phyloP scores from a whole-genome alignment of 2,113 vertebrate genomes.

The Taurulus bubalis region DNA sequence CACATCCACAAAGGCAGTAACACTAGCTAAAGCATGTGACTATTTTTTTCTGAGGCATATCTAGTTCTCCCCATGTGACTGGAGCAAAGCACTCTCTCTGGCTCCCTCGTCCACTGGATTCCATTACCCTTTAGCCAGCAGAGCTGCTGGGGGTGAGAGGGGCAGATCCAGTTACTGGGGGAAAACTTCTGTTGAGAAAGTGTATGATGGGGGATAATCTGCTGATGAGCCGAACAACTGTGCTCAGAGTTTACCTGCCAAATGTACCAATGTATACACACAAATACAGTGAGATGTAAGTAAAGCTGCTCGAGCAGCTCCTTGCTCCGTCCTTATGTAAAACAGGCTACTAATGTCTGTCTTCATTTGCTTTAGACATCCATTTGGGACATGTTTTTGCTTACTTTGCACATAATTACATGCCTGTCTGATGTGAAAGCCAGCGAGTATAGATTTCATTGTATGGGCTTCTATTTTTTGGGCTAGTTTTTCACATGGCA shows the following conservation, averaged over 20 bases:
- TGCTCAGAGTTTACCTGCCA: constrained; percentile 44
- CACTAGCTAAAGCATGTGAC: constrained; percentile 64
- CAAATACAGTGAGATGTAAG: constrained; percentile 23
- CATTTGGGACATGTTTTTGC: background rate
- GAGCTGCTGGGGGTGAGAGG: constrained; percentile 48
- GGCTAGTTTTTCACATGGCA: background rate
- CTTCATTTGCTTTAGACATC: constrained; percentile 5
- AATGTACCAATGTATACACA: constrained; percentile 8
- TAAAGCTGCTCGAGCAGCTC: background rate
- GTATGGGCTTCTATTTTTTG: background rate
- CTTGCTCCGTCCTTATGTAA: constrained; percentile 5
- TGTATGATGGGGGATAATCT: constrained; percentile 53
- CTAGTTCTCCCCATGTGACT: constrained; percentile 76
- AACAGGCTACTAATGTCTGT: background rate
- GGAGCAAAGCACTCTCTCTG: constrained; percentile 21
- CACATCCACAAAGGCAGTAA: constrained; percentile 37
- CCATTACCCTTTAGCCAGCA: constrained; percentile 68
- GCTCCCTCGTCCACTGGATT: constrained; percentile 47
- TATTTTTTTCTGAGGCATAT: constrained; percentile 65
- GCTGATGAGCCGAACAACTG: constrained; percentile 60
- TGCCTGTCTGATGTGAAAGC: background rate
- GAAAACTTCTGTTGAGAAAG: constrained; percentile 53
- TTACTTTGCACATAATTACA: constrained; percentile 1
- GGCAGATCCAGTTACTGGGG: constrained; percentile 70
- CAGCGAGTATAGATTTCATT: background rate